Evolutionary conservation across 2,888 invertebrate genomes (phyloP).

Genomic region (Dynastes maya): DNA sequence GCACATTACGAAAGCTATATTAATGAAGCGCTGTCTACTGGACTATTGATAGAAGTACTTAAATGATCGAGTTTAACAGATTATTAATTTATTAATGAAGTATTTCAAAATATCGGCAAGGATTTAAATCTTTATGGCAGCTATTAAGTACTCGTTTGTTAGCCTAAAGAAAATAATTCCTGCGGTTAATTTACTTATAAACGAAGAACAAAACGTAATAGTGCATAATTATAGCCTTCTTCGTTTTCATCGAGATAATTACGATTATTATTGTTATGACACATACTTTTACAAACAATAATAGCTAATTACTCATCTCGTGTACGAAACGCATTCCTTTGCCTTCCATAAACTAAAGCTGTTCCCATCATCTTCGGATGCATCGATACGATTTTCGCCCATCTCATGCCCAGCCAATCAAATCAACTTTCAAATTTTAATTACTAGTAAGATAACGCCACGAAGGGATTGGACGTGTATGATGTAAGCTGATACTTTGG

Average conservation of each 20-base stretch:
- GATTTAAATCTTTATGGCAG: conserved; percentile 18
- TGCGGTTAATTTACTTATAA: conserved; percentile 35
- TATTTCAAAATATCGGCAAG: conserved; percentile 16
- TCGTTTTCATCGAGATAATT: conserved; percentile 33
- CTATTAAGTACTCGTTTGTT: neutral
- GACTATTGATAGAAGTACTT: neutral
- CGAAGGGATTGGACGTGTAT: conserved; percentile 18
- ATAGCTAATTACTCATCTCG: conserved; percentile 38
- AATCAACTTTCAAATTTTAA: conserved; percentile 48
- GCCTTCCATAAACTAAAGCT: conserved; percentile 10
- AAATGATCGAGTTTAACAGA: conserved; percentile 5
- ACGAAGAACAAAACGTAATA: conserved; percentile 32
- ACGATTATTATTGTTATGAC: conserved; percentile 41
- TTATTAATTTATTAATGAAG: conserved; percentile 22
- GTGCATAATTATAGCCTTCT: conserved; percentile 28
- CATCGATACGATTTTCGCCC: conserved; percentile 37
- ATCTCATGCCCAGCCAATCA: conserved; percentile 47
- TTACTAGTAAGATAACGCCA: conserved; percentile 37
- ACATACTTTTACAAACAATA: conserved; percentile 43
- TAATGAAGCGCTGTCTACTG: conserved; percentile 7
- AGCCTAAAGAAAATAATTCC: conserved; percentile 3
- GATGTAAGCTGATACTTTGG: conserved; percentile 15
- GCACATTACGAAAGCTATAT: conserved; percentile 18
- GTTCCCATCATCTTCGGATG: conserved; percentile 23
- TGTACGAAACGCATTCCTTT: conserved; percentile 22